Evolutionary conservation across 2,888 invertebrate genomes (phyloP), one percentile per base, ranked within the genome.

Genomic region (Conomelus anceps): DNA sequence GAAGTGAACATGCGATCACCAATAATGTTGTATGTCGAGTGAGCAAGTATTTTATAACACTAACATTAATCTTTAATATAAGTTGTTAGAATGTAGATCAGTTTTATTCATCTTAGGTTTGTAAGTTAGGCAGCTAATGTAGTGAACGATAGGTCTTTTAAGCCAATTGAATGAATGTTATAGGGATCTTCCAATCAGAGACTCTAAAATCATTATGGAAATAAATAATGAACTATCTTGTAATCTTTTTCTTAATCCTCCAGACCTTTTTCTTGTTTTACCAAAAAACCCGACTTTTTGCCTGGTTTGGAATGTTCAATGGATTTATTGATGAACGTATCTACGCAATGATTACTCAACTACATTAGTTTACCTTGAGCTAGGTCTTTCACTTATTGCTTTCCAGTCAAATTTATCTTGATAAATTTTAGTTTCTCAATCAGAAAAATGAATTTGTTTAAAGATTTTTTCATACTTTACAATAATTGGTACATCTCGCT

Each of bases 151-250:
- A 86, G 86, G 86, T 86, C 22, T 86, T 86, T 22, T 86, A 86
- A 86, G 86, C 86, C 22, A 84, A 22, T 63, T 84, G 90, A 90
- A 90, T 90, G 90, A 85, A 88, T 90, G 90, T 90, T 90, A 22
- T 90, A 90, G 90, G 90, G 90, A 87, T 90, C 90, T 90, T 90
- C 90, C 90, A 90, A 88, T 88, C 86, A 22, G 86, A 86, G 86
- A 86, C 86, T 86, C 86, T 86, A 86, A 86, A 86, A 86, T 86
- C 86, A 86, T 86, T 86, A 23, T 86, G 86, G 22, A 86, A 86
- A 86, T 86, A 86, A 86, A 86, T 86, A 24, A 86, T 86, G 23
- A 86, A 86, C 86, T 86, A 86, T 86, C 86, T 86, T 86, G 86
- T 86, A 86, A 24, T 23, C 24, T 23, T 86, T 86, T 86, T 24